phyloP scores from a whole-genome alignment of 2,113 vertebrate species.

The Erythrocercus mccallii region DNA sequence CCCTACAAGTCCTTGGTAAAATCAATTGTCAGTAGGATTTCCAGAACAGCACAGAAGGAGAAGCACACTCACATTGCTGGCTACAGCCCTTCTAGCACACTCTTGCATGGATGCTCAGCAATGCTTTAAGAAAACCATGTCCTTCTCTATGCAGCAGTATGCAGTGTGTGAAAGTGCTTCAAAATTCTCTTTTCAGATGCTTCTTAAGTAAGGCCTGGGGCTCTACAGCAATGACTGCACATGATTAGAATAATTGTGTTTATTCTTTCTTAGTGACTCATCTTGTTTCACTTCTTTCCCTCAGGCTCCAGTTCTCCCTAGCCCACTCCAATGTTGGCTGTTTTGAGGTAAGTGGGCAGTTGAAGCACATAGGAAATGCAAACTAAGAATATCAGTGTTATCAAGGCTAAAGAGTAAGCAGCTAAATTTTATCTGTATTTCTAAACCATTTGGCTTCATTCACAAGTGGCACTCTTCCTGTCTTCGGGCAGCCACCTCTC shows the following conservation, averaged over 20 bases:
- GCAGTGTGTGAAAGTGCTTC: not conserved
- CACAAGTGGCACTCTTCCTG: not conserved
- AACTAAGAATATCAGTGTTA: not conserved
- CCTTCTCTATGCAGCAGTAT: not conserved
- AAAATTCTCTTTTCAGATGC: not conserved
- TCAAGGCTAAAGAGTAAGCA: not conserved
- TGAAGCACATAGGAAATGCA: not conserved
- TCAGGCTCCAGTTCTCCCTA: conserved; percentile 68
- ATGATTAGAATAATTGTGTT: not conserved
- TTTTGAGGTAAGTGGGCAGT: conserved; percentile 56
- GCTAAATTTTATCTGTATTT: not conserved
- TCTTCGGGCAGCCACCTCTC: not conserved
- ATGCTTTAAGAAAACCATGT: not conserved
- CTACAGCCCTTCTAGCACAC: not conserved
- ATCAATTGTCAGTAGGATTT: not conserved
- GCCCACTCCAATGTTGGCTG: conserved; percentile 56
- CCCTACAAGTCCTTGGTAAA: not conserved
- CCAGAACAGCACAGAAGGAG: not conserved
- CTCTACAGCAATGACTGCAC: not conserved
- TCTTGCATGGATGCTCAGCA: not conserved
- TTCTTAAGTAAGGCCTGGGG: not conserved
- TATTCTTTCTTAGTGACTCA: not conserved
- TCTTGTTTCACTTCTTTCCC: conserved; percentile 4
- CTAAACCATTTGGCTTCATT: not conserved
- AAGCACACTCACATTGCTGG: not conserved